Conservation (phyloP, 2,797 vertebrate species). For the Siniperca scherzeri region DNA sequence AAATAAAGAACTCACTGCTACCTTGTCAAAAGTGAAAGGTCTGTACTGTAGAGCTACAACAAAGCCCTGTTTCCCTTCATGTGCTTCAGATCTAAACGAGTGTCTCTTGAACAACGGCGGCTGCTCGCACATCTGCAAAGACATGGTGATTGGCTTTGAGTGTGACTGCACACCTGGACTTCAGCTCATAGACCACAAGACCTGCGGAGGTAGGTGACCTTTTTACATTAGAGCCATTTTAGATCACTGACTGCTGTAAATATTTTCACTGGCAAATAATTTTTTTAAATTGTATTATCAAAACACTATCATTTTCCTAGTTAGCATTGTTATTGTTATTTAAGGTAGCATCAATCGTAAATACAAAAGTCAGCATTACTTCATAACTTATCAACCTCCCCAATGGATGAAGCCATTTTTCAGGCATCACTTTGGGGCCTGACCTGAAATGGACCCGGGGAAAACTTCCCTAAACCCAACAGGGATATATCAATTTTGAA, state of each 20-base stretch:
- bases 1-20: background rate
- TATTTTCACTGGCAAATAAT: background rate
- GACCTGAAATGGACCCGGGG: no score
- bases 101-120: slow-evolving; percentile 96
- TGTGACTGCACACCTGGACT: slow-evolving; percentile 97
- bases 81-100: slow-evolving; percentile 90
- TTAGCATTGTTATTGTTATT: background rate
- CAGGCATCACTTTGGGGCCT: no score
- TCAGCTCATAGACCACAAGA: slow-evolving; percentile 94
- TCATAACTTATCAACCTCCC: background rate
- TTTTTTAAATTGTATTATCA: background rate
- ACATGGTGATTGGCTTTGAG: slow-evolving; percentile 93
- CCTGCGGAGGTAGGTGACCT: slow-evolving; percentile 90
- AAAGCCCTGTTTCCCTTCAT: background rate
- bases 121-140: slow-evolving; percentile 97
- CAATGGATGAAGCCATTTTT: background rate
- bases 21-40: background rate
- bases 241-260: background rate
- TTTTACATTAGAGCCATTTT: background rate
- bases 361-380: background rate
- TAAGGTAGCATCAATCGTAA: background rate
- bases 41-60: background rate
- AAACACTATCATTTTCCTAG: background rate
- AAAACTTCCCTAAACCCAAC: no score
- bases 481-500: no score